phyloP scores from a whole-genome alignment of 1,140 invertebrate species.

The Lucilia sericata region DNA sequence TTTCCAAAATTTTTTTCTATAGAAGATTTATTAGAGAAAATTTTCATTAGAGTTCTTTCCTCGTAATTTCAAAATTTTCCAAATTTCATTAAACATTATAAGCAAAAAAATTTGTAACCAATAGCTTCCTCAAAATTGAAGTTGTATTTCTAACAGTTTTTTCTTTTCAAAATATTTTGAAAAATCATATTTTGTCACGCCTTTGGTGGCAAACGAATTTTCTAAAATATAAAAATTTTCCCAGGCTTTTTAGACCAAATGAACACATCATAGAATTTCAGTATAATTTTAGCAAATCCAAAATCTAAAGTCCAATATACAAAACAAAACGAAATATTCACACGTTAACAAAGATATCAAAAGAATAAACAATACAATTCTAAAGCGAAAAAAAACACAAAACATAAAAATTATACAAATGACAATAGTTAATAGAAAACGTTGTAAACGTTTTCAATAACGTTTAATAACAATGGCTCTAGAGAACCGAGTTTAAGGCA shows the following conservation, averaged over 20 bases:
- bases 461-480: neutral
- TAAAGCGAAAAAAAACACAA: neutral
- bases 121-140: no score
- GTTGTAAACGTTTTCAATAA: neutral
- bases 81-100: neutral
- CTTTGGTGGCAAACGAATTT: slow-evolving; percentile 6
- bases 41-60: no score
- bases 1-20: no score
- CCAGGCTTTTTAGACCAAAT: neutral
- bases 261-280: neutral
- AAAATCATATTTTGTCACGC: neutral
- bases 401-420: neutral
- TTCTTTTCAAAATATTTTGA: neutral
- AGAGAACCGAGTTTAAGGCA: neutral
- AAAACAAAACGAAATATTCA: neutral
- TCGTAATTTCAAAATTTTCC: neutral
- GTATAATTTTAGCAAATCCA: neutral
- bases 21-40: no score
- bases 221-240: neutral
- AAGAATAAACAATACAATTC: neutral
- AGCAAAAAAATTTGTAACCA: neutral
- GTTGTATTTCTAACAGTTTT: neutral
- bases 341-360: slow-evolving; percentile 24
- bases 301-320: neutral
- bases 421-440: slow-evolving; percentile 18